Percentiles rank a stretch among this genome's conserved stretches.
These are phyloP conservation scores for Cheracebus regulus DNA, from an alignment of 2,797 vertebrate species.

Conservation along the genomic window DNA sequence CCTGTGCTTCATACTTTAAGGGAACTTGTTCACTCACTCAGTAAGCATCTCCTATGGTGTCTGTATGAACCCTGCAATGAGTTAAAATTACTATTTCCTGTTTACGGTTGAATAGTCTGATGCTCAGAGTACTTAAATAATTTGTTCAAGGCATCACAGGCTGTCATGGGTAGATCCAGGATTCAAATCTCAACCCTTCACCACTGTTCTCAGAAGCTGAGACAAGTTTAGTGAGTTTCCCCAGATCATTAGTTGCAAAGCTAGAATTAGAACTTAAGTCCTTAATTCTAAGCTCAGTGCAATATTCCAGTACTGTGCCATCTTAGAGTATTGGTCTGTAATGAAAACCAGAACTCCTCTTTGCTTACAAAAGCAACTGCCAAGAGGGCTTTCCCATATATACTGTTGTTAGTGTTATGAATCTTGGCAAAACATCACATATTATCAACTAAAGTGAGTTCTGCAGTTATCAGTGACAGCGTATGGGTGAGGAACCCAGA, in stretches of 20 bases:
- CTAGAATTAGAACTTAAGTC: slow-evolving; percentile 44
- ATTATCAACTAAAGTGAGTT: neutral
- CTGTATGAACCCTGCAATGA: neutral
- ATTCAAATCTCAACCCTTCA: slow-evolving; percentile 21
- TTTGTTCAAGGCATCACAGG: neutral
- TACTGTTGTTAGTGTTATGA: neutral
- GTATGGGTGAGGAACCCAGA: neutral
- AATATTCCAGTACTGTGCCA: slow-evolving; percentile 32
- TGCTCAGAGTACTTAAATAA: neutral
- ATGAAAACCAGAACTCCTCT: slow-evolving; percentile 61
- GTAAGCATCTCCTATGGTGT: neutral
- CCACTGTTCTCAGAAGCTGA: neutral
- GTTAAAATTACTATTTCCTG: neutral
- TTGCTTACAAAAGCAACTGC: slow-evolving; percentile 58
- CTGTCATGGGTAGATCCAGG: neutral
- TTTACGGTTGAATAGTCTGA: neutral
- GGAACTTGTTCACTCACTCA: neutral
- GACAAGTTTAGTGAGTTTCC: neutral
- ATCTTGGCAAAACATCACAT: slow-evolving; percentile 49
- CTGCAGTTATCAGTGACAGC: neutral
- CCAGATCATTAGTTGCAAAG: slow-evolving; percentile 49
- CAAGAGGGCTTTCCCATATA: slow-evolving; percentile 25
- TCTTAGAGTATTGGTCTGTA: slow-evolving; percentile 49
- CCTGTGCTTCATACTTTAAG: neutral
- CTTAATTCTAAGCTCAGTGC: slow-evolving; percentile 42